phyloP scores from a whole-genome alignment of 2,888 invertebrate species.

The Melanotus villosus region DNA sequence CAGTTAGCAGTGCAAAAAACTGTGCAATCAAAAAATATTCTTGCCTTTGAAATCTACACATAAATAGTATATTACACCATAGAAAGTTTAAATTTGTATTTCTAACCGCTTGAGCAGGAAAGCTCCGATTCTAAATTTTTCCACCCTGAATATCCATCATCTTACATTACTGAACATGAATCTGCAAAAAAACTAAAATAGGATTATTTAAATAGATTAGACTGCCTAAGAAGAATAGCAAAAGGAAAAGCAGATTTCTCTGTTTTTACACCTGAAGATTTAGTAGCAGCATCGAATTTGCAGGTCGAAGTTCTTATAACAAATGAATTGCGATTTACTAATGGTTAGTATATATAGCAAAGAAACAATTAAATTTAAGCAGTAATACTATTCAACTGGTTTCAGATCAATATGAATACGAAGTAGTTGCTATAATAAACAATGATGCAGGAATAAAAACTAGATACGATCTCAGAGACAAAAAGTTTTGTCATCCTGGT shows the following conservation, averaged over 20 bases:
- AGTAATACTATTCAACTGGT: too few species aligned
- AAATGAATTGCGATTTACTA: conserved; percentile 75
- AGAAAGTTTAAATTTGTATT: too few species aligned
- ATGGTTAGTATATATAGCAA: conserved; percentile 66
- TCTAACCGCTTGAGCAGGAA: too few species aligned
- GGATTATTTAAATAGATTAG: too few species aligned
- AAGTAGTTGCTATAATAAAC: conserved; percentile 78
- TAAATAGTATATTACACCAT: too few species aligned
- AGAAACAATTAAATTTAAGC: background rate
- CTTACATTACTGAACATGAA: too few species aligned
- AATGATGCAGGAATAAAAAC: conserved; percentile 74
- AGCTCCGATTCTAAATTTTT: too few species aligned
- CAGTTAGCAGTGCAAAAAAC: too few species aligned
- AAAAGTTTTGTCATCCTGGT: conserved; percentile 87
- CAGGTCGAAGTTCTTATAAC: conserved; percentile 79
- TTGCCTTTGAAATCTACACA: too few species aligned
- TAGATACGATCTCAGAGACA: conserved; percentile 76
- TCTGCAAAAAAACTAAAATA: too few species aligned
- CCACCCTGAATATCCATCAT: too few species aligned
- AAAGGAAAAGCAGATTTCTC: conserved; percentile 88
- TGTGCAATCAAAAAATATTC: too few species aligned
- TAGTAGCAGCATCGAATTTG: conserved; percentile 81
- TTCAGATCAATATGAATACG: conserved; percentile 72
- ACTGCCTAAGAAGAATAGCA: conserved; percentile 84
- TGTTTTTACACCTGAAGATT: conserved; percentile 87